These are phyloP conservation scores for Bathynomus jamesi DNA, from an alignment of 1,140 invertebrate species.

Conservation along the genomic window DNA sequence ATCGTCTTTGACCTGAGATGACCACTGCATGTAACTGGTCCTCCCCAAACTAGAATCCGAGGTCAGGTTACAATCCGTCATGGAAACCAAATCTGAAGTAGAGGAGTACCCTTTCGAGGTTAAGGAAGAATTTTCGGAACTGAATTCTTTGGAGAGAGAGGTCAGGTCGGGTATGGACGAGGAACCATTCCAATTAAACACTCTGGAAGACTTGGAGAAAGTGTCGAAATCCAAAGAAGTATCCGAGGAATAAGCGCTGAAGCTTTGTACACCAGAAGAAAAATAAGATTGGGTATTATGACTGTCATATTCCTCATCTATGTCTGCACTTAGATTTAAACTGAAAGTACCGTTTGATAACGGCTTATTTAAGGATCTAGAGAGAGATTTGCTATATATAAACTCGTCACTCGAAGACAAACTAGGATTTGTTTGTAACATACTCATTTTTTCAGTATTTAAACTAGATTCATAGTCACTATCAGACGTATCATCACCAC, in stretches of 20 bases:
- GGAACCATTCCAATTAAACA: slow-evolving; percentile 28
- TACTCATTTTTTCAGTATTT: not conserved
- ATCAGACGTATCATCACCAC: not conserved
- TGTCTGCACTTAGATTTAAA: not conserved
- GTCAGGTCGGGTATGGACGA: slow-evolving; percentile 24
- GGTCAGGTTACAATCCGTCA: not conserved
- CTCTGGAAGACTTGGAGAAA: slow-evolving; percentile 25
- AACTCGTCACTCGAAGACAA: slow-evolving; percentile 7
- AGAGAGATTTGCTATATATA: not conserved
- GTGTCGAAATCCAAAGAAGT: slow-evolving; percentile 26
- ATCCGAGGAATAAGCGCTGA: slow-evolving; percentile 25
- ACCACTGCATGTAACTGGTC: not conserved
- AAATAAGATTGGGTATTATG: no score
- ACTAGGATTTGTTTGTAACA: slow-evolving; percentile 4
- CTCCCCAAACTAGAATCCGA: not conserved
- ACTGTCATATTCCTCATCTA: not conserved
- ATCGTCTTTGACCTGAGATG: not conserved
- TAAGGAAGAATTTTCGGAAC: not conserved
- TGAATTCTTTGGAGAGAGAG: slow-evolving; percentile 17
- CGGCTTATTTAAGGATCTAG: not conserved
- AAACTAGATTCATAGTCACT: slow-evolving; percentile 8
- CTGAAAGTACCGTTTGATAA: not conserved
- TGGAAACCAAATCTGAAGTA: not conserved
- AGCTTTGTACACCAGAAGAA: not conserved
- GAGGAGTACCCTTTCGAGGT: not conserved